phyloP scores from a whole-genome alignment of 1,140 invertebrate genomes.

The Chrysoperla carnea region DNA sequence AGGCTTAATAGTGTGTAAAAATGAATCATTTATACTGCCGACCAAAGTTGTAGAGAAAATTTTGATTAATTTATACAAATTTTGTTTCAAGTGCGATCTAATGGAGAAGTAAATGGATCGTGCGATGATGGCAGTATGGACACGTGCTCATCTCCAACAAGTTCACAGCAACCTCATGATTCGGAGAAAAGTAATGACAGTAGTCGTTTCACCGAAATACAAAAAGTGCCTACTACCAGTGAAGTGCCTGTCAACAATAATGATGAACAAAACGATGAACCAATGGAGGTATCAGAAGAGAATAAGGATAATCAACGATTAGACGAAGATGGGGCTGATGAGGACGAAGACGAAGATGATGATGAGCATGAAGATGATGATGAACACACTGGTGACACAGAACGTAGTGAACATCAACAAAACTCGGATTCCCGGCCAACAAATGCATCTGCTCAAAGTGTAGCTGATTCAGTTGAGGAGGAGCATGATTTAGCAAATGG shows the following conservation, averaged over 20 bases:
- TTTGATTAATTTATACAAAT: conserved; percentile 2
- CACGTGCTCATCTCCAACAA: not conserved
- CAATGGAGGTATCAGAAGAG: not conserved
- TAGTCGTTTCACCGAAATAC: conserved; percentile 7
- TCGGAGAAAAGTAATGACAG: not conserved
- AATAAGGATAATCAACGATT: conserved; percentile 2
- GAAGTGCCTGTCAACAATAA: conserved; percentile 17
- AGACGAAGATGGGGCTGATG: conserved; percentile 6
- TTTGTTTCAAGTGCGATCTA: conserved; percentile 17
- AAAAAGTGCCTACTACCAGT: conserved; percentile 15
- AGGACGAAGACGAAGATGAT: conserved; percentile 9
- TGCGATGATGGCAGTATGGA: conserved; percentile 6
- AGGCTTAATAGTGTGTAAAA: not conserved
- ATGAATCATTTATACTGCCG: not conserved
- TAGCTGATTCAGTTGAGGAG: conserved; percentile 2
- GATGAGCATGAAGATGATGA: conserved; percentile 5
- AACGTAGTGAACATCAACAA: conserved; percentile 4
- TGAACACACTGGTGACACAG: conserved; percentile 2
- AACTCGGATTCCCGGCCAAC: too few species aligned
- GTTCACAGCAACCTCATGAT: not conserved
- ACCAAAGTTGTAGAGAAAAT: too few species aligned
- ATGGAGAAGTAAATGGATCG: conserved; percentile 23
- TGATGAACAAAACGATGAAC: not conserved
- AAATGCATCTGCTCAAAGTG: too few species aligned
- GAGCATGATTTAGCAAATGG: conserved; percentile 11